Percentiles rank a stretch among this genome's conserved stretches.
Conservation (phyloP, 1,140 invertebrate genomes). For the Ectropis grisescens region DNA sequence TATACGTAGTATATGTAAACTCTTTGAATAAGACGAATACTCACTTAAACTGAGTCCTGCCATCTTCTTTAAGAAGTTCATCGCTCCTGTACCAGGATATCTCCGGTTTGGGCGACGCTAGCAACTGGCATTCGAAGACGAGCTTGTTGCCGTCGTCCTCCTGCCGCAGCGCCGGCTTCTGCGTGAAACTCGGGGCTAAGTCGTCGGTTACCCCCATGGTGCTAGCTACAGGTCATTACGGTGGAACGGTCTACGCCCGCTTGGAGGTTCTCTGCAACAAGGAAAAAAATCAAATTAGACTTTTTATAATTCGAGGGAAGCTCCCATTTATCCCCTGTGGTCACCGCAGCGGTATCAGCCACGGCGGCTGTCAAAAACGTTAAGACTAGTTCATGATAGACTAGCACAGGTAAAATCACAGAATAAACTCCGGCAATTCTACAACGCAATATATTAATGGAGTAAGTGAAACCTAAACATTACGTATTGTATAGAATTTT, state of each 20-base stretch:
- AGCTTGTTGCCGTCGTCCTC: constrained; percentile 96
- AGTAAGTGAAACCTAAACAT: no score
- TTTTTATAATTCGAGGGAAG: no score
- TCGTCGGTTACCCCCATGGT: constrained; percentile 89
- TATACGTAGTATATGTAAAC: no score
- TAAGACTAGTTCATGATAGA: no score
- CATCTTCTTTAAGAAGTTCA: constrained; percentile 84
- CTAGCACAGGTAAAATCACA: no score
- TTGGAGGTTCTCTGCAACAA: constrained; percentile 19
- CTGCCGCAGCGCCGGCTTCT: constrained; percentile 95
- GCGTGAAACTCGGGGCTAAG: constrained; percentile 96
- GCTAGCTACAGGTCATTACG: constrained; percentile 53
- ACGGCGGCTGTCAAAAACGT: no score
- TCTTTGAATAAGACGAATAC: constrained; percentile 12
- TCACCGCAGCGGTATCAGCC: not conserved
- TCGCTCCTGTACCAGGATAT: constrained; percentile 94
- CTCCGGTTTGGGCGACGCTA: constrained; percentile 89
- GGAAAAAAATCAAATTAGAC: not conserved
- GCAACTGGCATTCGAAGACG: constrained; percentile 94
- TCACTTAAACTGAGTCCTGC: constrained; percentile 85
- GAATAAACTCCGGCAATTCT: no score
- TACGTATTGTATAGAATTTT: no score
- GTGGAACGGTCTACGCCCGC: constrained; percentile 14
- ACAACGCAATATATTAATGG: no score
- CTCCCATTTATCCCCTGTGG: not conserved